A percentile compares a stretch with the other conserved stretches of the same genome.
Evolutionary conservation across 37 sponge, comb jelly and placozoan species (phyloP).

Genomic region (Eunapius fragilis): DNA sequence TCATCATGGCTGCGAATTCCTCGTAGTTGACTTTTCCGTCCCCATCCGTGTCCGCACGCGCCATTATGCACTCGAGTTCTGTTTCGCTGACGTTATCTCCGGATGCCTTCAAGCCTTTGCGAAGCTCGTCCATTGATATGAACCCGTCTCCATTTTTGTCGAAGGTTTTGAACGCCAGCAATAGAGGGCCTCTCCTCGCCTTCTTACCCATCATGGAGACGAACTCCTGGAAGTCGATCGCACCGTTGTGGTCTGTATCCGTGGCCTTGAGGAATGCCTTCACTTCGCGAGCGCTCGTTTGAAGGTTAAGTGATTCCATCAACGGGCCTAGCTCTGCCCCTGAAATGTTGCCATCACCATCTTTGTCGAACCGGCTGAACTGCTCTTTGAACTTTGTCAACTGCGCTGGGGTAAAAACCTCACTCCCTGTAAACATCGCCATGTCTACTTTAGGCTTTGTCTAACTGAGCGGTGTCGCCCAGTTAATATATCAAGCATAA

Average conservation of each 20-base stretch:
- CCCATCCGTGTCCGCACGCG: neutral
- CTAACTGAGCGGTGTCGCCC: no score
- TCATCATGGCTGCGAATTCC: neutral
- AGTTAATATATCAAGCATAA: no score
- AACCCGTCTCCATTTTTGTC: neutral
- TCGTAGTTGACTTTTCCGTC: neutral
- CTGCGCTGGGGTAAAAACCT: neutral
- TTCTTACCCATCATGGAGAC: neutral
- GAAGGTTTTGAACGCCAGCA: neutral
- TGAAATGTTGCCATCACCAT: neutral
- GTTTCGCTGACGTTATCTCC: neutral
- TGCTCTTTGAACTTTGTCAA: neutral
- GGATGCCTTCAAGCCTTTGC: neutral
- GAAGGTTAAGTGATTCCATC: neutral
- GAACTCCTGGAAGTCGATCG: neutral
- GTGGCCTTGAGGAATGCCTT: neutral
- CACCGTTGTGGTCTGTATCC: neutral
- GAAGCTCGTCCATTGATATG: neutral
- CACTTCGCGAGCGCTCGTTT: neutral
- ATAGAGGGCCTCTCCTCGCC: neutral
- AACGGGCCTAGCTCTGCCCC: neutral
- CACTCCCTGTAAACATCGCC: neutral
- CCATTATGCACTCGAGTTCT: neutral
- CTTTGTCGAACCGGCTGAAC: neutral
- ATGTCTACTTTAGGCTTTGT: no score